Base-by-base conservation (phyloP, 2,888 invertebrate genomes). In the Polyploca ridens region DNA sequence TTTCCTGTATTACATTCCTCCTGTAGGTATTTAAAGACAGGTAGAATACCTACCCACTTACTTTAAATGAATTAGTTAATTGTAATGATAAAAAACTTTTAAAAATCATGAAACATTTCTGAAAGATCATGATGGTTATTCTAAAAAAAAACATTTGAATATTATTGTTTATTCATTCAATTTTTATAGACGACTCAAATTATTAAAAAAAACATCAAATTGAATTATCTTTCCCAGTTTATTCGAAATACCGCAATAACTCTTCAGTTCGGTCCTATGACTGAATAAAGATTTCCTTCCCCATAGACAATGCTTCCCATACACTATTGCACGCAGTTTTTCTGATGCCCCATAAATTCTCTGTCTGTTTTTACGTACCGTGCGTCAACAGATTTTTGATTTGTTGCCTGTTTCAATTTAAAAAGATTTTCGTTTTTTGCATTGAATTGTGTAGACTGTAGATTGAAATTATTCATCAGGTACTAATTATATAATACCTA, bases 281-380 rank as follows among this genome's bases (percentile, higher is more conserved):
- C 58, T 66, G 68, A 72, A 76, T 71, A 66, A 71, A 72, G 73
- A 77, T 71, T 75, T 73, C 63, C 69, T 69, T 72, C 71, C 54
- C 54, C 7, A 70, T 71, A 71, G 67, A 72, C 70, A 67, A 68
- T 70, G 75, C 10, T 19, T 19, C 49, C 54, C 10, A 19, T 54
- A 54, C 54, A 54, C 54, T 54, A 19, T 54, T 54, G 16, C 19
- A 54, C 54, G 54, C 54, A 54, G 54, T 54, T 19, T 54, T 54
- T 54, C 54, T 54, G 54, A 54, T 54, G 16, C 19, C 19, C 54
- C 54, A 54, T 54, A 54, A 54, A 54, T 54, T 54, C 54, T 19
- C 54, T 19, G 4, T 19, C 10, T 19, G 49, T 49, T 49, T 54
- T 54, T 54, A 19, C 54, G 54, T 19, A 54, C 8, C 54, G 54